These are phyloP conservation scores for Bombus polaris DNA, from an alignment of 1,140 invertebrate species.

Conservation along the genomic window DNA sequence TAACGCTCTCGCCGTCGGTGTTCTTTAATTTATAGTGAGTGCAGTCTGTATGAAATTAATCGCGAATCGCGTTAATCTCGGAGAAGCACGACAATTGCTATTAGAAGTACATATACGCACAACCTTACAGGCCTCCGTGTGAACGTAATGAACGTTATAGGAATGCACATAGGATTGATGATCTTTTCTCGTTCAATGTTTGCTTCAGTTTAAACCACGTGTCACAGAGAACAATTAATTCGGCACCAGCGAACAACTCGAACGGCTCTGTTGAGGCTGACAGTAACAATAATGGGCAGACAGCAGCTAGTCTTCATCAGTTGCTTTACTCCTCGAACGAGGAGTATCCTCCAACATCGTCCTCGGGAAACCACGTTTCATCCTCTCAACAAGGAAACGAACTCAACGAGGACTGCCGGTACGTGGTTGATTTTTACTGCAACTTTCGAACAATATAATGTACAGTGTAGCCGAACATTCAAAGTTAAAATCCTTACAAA, in stretches of 20 bases:
- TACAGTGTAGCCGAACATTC: too few relatives aligned
- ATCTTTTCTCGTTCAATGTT: constrained; percentile 42
- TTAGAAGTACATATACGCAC: not conserved
- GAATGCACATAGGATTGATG: not conserved
- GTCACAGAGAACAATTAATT: constrained; percentile 73
- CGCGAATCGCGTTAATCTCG: not conserved
- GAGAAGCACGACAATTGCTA: not conserved
- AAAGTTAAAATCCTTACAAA: too few relatives aligned
- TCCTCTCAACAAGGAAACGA: constrained; percentile 80
- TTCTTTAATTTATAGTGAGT: constrained; percentile 72
- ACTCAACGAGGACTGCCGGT: constrained; percentile 81
- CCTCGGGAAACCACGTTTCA: constrained; percentile 79
- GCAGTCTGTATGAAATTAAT: constrained; percentile 15
- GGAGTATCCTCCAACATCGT: constrained; percentile 77
- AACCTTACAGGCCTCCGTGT: not conserved
- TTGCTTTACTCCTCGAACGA: constrained; percentile 78
- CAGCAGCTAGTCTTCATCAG: constrained; percentile 76
- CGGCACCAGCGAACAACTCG: constrained; percentile 63
- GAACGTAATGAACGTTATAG: not conserved
- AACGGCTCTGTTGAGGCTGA: constrained; percentile 73
- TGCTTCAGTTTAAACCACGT: constrained; percentile 78
- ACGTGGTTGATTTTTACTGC: not conserved
- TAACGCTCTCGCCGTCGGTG: constrained; percentile 59
- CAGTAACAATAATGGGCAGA: constrained; percentile 74
- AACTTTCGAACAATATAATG: too few relatives aligned